Conservation (phyloP, 2,888 invertebrate genomes). For the Drosophila fungiperda region DNA sequence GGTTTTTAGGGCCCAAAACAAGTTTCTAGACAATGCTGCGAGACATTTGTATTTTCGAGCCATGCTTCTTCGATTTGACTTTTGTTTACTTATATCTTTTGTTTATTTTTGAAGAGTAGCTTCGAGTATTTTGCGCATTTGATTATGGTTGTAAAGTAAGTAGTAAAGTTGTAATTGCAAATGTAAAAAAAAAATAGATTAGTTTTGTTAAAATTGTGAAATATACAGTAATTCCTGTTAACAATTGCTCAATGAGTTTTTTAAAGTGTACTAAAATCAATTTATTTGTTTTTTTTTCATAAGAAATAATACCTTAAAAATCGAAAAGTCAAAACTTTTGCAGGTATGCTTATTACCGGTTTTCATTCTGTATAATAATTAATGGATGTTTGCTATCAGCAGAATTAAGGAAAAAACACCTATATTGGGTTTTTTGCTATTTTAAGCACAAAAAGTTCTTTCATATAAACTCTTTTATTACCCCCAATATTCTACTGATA, state of each 20-base stretch:
- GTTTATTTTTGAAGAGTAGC: background rate
- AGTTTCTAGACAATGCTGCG: slow-evolving; percentile 58
- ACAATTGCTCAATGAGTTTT: background rate
- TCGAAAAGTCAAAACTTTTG: background rate
- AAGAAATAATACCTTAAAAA: background rate
- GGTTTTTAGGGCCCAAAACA: slow-evolving; percentile 59
- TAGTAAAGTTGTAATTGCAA: slow-evolving; percentile 11
- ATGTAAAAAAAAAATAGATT: background rate
- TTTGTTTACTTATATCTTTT: slow-evolving; percentile 29
- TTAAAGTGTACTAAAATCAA: background rate
- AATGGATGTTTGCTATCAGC: background rate
- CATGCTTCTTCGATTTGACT: slow-evolving; percentile 16
- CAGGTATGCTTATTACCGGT: background rate
- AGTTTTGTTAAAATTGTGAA: background rate
- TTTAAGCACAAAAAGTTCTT: background rate
- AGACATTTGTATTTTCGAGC: slow-evolving; percentile 34
- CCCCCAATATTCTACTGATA: background rate
- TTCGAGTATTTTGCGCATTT: slow-evolving; percentile 3
- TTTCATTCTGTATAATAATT: background rate
- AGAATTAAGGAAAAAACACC: background rate
- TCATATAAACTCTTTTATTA: background rate
- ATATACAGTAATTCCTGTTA: background rate
- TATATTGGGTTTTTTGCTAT: background rate
- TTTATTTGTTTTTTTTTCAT: background rate
- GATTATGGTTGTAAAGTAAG: slow-evolving; percentile 17